Evolutionary conservation across 2,797 vertebrate species (phyloP).

Genomic region (Saxicola maurus): DNA sequence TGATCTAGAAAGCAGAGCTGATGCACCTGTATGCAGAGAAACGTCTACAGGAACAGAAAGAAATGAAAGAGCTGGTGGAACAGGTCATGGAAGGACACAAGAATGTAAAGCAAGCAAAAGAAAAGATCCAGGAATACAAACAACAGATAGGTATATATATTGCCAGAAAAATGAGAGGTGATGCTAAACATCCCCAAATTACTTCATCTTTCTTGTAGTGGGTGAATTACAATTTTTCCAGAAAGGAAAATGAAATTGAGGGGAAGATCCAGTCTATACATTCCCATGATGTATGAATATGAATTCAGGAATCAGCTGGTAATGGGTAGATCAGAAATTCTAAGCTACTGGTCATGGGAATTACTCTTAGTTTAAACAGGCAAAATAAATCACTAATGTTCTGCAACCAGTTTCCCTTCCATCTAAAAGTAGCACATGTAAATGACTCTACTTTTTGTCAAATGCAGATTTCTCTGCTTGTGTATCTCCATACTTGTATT

Average conservation of each 20-base stretch:
- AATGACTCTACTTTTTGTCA: neutral
- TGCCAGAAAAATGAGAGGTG: constrained; percentile 66
- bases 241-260: neutral
- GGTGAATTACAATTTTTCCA: neutral
- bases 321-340: neutral
- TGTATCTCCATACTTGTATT: neutral
- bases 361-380: neutral
- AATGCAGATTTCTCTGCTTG: neutral
- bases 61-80: constrained; percentile 80
- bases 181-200: neutral
- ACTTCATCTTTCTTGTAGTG: neutral
- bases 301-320: neutral
- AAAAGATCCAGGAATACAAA: constrained; percentile 79
- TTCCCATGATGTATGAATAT: neutral
- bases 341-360: neutral
- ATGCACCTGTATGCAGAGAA: constrained; percentile 76
- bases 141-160: constrained; percentile 78
- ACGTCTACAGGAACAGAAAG: constrained; percentile 76
- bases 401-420: neutral
- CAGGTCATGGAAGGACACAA: constrained; percentile 83
- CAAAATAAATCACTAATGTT: neutral
- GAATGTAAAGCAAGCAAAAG: constrained; percentile 79
- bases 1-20: constrained; percentile 75
- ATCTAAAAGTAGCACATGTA: neutral
- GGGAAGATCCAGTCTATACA: neutral